These are phyloP conservation scores for Pollenia angustigena DNA, from an alignment of 2,888 invertebrate genomes.

Conservation along the genomic window DNA sequence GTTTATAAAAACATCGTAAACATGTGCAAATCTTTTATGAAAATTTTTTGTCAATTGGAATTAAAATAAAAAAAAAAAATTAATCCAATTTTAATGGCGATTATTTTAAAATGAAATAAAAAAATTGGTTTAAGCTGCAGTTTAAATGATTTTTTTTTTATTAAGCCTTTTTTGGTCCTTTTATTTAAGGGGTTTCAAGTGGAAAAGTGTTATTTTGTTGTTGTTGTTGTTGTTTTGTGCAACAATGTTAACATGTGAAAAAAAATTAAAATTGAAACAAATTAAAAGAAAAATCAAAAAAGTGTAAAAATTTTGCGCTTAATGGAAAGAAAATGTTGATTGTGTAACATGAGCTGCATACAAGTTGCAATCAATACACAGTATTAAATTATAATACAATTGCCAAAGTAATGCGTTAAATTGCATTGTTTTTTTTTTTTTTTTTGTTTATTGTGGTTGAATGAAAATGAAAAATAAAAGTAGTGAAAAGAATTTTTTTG, in stretches of 20 bases:
- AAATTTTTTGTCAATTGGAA: constrained; percentile 2
- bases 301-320: background rate
- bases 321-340: constrained; percentile 31
- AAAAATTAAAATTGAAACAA: no score
- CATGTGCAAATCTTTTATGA: constrained; percentile 17
- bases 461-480: background rate
- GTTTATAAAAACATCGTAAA: constrained; percentile 11
- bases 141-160: constrained; percentile 4
- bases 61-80: constrained; percentile 14
- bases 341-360: constrained; percentile 64
- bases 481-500: background rate
- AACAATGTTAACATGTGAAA: no score
- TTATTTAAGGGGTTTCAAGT: background rate
- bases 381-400: constrained; percentile 40
- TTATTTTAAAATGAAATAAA: background rate
- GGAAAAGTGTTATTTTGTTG: background rate
- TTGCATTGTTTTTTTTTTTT: background rate
- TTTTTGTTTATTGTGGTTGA: background rate
- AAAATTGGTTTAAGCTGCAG: background rate
- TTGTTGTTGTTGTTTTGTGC: no score
- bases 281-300: background rate
- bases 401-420: background rate
- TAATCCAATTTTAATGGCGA: background rate
- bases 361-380: constrained; percentile 25
- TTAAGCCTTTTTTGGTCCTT: background rate